phyloP scores from a whole-genome alignment of 2,888 invertebrate species.

The Sphecodes monilicornis region DNA sequence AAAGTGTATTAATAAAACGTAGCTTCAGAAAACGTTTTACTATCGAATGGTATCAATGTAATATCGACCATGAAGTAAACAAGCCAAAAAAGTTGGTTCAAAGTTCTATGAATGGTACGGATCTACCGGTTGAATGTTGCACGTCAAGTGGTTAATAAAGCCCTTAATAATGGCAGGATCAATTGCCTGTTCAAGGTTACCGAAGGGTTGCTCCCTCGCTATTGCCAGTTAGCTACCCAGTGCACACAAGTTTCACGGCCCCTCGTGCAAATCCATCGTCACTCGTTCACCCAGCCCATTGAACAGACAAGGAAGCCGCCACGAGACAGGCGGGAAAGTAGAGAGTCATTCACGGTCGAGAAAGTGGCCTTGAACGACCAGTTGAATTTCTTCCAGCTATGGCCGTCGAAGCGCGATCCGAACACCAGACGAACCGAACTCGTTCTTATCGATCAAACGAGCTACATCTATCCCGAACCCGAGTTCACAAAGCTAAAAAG shows the following conservation, averaged over 20 bases:
- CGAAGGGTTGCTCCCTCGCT: slow-evolving; percentile 1
- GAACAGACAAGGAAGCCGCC: slow-evolving; percentile 9
- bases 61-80: neutral
- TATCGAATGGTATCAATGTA: neutral
- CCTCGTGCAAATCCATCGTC: neutral
- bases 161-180: neutral
- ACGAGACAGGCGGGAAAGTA: slow-evolving; percentile 11
- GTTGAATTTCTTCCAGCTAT: slow-evolving; percentile 8
- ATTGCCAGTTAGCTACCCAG: neutral
- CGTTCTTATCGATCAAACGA: neutral
- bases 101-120: neutral
- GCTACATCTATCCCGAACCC: neutral
- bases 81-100: neutral
- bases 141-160: neutral
- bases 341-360: slow-evolving; percentile 15
- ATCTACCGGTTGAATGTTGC: neutral
- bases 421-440: neutral
- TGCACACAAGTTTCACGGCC: neutral
- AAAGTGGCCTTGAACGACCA: slow-evolving; percentile 18
- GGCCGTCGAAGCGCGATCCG: neutral
- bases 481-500: neutral
- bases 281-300: neutral
- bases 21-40: neutral
- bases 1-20: neutral
- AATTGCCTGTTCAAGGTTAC: slow-evolving; percentile 1